A percentile compares a stretch with the other conserved stretches of the same genome.
Evolutionary conservation across 2,113 vertebrate genomes (phyloP).

Genomic region (Probosciger aterrimus): DNA sequence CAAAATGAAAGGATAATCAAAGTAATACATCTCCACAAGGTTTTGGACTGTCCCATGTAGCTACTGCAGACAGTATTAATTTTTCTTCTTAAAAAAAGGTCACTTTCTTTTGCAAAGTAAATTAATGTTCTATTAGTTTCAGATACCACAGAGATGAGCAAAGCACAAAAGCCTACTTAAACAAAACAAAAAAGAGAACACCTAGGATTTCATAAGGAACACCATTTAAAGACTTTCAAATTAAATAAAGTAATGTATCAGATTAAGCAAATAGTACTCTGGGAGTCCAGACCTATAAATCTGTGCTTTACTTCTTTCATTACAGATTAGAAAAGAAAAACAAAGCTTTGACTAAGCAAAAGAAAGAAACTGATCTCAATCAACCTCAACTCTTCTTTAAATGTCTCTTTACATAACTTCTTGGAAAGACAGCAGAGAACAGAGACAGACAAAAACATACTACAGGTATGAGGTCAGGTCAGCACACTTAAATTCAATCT

Average conservation of each 20-base stretch:
- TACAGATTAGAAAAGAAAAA: background rate
- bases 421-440: background rate
- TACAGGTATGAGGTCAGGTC: background rate
- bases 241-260: background rate
- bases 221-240: background rate
- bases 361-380: background rate
- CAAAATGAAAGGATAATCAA: constrained; percentile 67
- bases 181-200: background rate
- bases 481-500: background rate
- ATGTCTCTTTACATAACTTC: background rate
- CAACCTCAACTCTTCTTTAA: background rate
- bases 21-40: constrained; percentile 54
- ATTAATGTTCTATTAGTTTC: background rate
- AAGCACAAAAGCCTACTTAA: background rate
- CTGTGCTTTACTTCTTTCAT: background rate
- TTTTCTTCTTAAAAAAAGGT: background rate
- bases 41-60: constrained; percentile 22
- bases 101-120: background rate
- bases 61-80: constrained; percentile 12
- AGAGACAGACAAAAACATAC: background rate
- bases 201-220: background rate
- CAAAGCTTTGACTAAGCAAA: background rate
- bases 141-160: background rate
- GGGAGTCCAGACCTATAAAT: background rate
- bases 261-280: background rate